Percentiles rank a stretch among this genome's conserved stretches.
Conservation (phyloP, 2,113 vertebrate genomes). For the Scatophagus argus region DNA sequence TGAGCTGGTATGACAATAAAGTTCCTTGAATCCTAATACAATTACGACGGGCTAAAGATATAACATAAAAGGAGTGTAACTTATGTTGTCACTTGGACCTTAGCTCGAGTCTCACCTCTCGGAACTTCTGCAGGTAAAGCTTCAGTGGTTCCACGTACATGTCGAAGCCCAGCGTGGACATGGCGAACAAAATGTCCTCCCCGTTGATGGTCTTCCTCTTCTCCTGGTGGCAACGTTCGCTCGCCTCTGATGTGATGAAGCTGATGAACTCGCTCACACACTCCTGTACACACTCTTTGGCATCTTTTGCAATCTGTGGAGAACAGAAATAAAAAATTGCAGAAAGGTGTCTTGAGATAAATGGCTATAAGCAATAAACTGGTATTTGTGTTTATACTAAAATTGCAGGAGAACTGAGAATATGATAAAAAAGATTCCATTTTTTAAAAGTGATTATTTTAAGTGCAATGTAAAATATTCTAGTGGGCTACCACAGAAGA, state of each 20-base stretch:
- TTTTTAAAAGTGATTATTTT: too few relatives aligned
- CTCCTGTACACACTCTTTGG: conserved; percentile 98
- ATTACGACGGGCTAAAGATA: too few relatives aligned
- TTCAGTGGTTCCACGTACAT: conserved; percentile 99
- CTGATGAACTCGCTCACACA: conserved; percentile 99
- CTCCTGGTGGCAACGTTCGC: conserved; percentile 98
- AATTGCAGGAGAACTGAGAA: too few relatives aligned
- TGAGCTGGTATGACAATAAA: too few relatives aligned
- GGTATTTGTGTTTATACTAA: too few relatives aligned
- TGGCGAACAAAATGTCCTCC: conserved; percentile 98
- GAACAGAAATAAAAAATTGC: not conserved
- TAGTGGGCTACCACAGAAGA: too few relatives aligned
- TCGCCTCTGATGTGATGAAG: conserved; percentile 98
- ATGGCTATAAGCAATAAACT: too few relatives aligned
- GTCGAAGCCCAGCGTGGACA: conserved; percentile 98
- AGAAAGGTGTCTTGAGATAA: not conserved
- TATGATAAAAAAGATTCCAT: too few relatives aligned
- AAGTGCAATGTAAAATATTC: too few relatives aligned
- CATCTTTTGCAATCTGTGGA: conserved; percentile 96
- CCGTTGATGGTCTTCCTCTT: conserved; percentile 99
- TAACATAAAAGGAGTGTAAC: too few relatives aligned
- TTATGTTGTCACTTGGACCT: too few relatives aligned
- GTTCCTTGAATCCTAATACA: too few relatives aligned
- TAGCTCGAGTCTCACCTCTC: conserved; percentile 87
- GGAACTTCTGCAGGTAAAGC: conserved; percentile 97